Percentiles rank a stretch among this genome's conserved stretches.
phyloP scores from a whole-genome alignment of 2,888 invertebrate species.

The Eucera pruinosa region DNA sequence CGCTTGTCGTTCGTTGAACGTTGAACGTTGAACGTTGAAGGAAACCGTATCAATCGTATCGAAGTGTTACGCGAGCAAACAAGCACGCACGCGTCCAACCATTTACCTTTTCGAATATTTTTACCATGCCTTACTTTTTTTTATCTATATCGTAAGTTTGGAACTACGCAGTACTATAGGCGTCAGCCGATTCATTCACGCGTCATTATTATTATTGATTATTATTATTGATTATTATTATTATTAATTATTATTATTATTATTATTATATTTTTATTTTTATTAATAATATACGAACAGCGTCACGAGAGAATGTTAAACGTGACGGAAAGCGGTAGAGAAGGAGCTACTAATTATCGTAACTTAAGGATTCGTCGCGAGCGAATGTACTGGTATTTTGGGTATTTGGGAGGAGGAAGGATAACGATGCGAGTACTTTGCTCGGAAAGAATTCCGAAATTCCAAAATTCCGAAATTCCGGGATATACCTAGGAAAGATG shows the following conservation, averaged over 20 bases:
- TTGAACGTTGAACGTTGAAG: constrained; percentile 38
- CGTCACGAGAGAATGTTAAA: constrained; percentile 54
- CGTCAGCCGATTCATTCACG: constrained; percentile 73
- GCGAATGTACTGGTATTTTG: constrained; percentile 57
- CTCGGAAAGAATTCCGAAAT: constrained; percentile 57
- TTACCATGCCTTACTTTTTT: constrained; percentile 76
- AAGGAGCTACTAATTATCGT: constrained; percentile 64
- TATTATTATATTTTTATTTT: constrained; percentile 2
- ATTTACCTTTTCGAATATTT: constrained; percentile 73
- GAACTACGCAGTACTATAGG: constrained; percentile 73
- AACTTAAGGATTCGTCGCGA: constrained; percentile 61
- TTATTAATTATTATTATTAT: constrained; percentile 46
- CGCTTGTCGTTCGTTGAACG: constrained; percentile 46
- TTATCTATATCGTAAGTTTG: constrained; percentile 74
- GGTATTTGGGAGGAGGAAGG: too few species aligned
- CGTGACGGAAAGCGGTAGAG: constrained; percentile 53
- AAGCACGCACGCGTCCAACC: constrained; percentile 40
- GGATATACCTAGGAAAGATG: constrained; percentile 56
- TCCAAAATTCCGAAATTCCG: too few species aligned
- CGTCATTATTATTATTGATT: not conserved
- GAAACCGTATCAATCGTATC: constrained; percentile 52
- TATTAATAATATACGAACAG: constrained; percentile 60
- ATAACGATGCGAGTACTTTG: constrained; percentile 65
- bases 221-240: constrained; percentile 48
- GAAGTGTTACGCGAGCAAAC: constrained; percentile 22